Percentiles rank a stretch among this genome's conserved stretches.
Evolutionary conservation across 2,797 vertebrate species (phyloP).

Genomic region (Momotus momota): DNA sequence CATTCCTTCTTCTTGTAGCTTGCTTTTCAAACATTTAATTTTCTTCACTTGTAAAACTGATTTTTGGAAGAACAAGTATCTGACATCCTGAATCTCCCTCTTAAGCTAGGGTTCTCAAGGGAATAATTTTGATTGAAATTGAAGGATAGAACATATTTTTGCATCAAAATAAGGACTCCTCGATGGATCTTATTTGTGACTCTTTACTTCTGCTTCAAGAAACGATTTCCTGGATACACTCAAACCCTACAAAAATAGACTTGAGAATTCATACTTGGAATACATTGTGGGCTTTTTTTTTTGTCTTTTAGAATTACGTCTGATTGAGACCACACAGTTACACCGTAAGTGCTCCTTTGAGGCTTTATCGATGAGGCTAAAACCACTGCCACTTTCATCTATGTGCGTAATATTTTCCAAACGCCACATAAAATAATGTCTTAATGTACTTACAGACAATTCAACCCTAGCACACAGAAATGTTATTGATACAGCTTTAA

Average conservation of each 20-base stretch:
- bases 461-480: neutral
- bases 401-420: neutral
- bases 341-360: neutral
- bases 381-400: neutral
- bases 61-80: neutral
- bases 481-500: neutral
- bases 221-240: neutral
- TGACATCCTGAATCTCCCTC: neutral
- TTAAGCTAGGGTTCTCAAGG: neutral
- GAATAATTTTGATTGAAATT: neutral
- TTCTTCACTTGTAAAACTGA: neutral
- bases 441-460: neutral
- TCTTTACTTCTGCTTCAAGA: neutral
- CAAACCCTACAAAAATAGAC: neutral
- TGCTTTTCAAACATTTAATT: neutral
- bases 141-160: neutral
- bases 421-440: neutral
- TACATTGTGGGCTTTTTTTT: neutral
- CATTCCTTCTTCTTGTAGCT: neutral
- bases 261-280: neutral
- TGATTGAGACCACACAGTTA: neutral
- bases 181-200: neutral
- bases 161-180: neutral
- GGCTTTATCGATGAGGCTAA: neutral
- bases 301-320: neutral